Evolutionary conservation across 2,797 vertebrate species (phyloP).

Genomic region (Rallus crepitans): DNA sequence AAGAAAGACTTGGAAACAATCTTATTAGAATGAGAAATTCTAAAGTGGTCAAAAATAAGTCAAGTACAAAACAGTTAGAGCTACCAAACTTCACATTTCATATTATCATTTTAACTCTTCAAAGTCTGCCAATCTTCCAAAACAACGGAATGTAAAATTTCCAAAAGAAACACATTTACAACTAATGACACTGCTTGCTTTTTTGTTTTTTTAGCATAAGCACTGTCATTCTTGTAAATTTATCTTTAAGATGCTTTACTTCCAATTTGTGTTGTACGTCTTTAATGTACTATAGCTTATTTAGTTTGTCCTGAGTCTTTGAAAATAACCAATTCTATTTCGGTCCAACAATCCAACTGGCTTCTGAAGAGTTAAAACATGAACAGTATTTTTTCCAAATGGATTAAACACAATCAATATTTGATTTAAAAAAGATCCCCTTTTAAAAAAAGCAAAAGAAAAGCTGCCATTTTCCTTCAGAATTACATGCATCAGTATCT

Average conservation of each 20-base stretch:
- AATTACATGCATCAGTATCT: slow-evolving; percentile 76
- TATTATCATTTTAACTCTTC: slow-evolving; percentile 90
- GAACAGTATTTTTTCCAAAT: slow-evolving; percentile 67
- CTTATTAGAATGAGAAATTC: slow-evolving; percentile 77
- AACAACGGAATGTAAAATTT: slow-evolving; percentile 86
- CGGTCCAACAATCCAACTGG: slow-evolving; percentile 76
- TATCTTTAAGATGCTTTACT: slow-evolving; percentile 74
- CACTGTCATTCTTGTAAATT: slow-evolving; percentile 79
- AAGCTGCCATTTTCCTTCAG: slow-evolving; percentile 81
- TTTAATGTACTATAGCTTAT: slow-evolving; percentile 84
- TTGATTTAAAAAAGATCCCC: slow-evolving; percentile 79
- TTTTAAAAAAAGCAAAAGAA: slow-evolving; percentile 70
- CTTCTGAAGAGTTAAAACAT: slow-evolving; percentile 85
- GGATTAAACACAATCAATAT: slow-evolving; percentile 78
- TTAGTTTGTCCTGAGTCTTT: slow-evolving; percentile 84
- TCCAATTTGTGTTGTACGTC: slow-evolving; percentile 79
- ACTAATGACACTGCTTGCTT: slow-evolving; percentile 58
- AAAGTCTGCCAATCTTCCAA: slow-evolving; percentile 83
- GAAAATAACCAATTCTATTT: slow-evolving; percentile 81
- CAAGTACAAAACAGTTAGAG: slow-evolving; percentile 87
- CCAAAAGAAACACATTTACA: slow-evolving; percentile 81
- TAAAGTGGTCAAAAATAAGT: slow-evolving; percentile 78
- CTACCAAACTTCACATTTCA: slow-evolving; percentile 92
- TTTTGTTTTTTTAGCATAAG: slow-evolving; percentile 67
- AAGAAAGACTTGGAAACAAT: slow-evolving; percentile 80